A percentile compares a stretch with the other conserved stretches of the same genome.
Conservation (phyloP, 2,888 invertebrate genomes). For the Amphipoea oculea region DNA sequence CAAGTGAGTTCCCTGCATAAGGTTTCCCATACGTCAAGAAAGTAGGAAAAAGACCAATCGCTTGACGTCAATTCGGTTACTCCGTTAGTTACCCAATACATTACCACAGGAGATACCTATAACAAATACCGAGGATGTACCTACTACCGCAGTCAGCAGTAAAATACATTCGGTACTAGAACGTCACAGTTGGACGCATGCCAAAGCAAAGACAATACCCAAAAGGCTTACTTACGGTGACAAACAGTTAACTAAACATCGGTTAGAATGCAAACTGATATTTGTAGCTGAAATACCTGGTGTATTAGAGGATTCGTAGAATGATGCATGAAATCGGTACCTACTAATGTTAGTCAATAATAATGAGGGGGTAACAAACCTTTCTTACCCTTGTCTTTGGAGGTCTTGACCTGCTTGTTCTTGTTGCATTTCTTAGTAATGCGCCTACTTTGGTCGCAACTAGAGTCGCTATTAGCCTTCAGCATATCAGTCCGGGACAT, state of each 20-base stretch:
- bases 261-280: conserved; percentile 12
- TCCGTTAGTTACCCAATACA: background rate
- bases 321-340: background rate
- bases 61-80: background rate
- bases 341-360: conserved; percentile 40
- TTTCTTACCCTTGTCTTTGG: conserved; percentile 91
- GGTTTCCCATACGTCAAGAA: background rate
- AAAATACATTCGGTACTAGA: conserved; percentile 21
- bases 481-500: conserved; percentile 96
- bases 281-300: conserved; percentile 9
- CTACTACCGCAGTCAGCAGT: conserved; percentile 12
- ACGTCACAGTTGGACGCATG: conserved; percentile 25
- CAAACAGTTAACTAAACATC: conserved; percentile 19
- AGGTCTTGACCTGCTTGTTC: conserved; percentile 91
- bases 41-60: background rate
- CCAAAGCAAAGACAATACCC: conserved; percentile 30
- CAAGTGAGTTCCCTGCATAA: background rate
- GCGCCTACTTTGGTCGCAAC: conserved; percentile 95
- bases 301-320: background rate
- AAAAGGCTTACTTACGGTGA: conserved; percentile 12
- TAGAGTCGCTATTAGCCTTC: conserved; percentile 95
- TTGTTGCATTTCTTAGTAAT: conserved; percentile 97
- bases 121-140: background rate
- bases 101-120: background rate
- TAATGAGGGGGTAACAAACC: conserved; percentile 58